Percentiles rank a stretch among this genome's conserved stretches.
Conservation (phyloP, 2,113 vertebrate species). For the Cyprinodon tularosa region DNA sequence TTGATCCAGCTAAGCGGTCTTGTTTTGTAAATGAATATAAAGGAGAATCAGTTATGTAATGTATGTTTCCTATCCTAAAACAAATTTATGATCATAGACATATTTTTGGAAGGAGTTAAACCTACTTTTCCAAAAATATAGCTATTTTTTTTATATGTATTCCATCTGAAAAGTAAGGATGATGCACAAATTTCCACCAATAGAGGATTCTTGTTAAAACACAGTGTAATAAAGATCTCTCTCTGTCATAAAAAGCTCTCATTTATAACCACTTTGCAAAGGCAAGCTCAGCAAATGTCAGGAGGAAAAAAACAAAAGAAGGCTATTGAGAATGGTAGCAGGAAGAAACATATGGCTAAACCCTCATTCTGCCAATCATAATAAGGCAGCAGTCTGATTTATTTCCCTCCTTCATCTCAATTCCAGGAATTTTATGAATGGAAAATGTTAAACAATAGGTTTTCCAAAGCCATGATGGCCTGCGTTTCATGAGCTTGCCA, state of each 20-base stretch:
- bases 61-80: not conserved
- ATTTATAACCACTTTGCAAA: conserved; percentile 61
- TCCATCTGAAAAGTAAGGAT: conserved; percentile 13
- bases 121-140: conserved; percentile 10
- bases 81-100: not conserved
- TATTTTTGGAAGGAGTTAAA: conserved; percentile 34
- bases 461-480: conserved; percentile 72
- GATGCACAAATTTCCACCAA: conserved; percentile 61
- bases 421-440: conserved; percentile 83
- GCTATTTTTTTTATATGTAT: conserved; percentile 31
- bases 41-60: not conserved
- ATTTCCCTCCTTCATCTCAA: conserved; percentile 65
- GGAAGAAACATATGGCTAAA: conserved; percentile 62
- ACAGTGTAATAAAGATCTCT: conserved; percentile 62
- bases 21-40: not conserved
- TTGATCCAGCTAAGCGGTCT: not conserved
- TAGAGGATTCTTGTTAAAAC: conserved; percentile 39
- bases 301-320: conserved; percentile 65
- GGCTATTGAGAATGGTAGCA: conserved; percentile 48
- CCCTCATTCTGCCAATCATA: conserved; percentile 66
- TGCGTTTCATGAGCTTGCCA: conserved; percentile 66
- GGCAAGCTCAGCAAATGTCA: conserved; percentile 55
- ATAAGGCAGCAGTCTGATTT: conserved; percentile 67
- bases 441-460: conserved; percentile 76
- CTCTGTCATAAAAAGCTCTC: conserved; percentile 60